Evolutionary conservation across 2,113 vertebrate genomes (phyloP).

Genomic region (Ranitomeya variabilis): DNA sequence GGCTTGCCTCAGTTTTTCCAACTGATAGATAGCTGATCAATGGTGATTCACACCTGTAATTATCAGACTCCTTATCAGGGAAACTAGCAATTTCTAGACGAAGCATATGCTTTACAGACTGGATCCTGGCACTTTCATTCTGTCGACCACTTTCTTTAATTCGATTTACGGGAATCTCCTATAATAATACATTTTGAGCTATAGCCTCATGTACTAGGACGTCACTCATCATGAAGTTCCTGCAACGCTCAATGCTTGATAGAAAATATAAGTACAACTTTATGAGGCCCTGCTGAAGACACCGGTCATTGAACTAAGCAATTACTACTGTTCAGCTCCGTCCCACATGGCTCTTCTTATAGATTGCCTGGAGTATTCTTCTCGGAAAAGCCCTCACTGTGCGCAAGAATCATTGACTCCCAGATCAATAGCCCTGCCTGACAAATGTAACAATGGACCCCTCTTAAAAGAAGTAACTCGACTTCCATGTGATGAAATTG

Average conservation of each 20-base stretch:
- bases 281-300: background rate
- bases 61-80: too few relatives aligned
- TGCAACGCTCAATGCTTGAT: background rate
- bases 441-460: slow-evolving; percentile 41
- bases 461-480: slow-evolving; percentile 22
- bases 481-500: slow-evolving; percentile 11
- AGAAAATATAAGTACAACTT: background rate
- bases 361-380: slow-evolving; percentile 52
- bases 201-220: background rate
- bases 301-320: slow-evolving; percentile 22
- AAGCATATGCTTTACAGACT: background rate
- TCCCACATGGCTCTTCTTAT: slow-evolving; percentile 44
- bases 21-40: too few relatives aligned
- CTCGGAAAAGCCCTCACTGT: slow-evolving; percentile 43
- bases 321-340: background rate
- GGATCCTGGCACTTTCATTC: background rate
- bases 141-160: background rate
- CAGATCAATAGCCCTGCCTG: slow-evolving; percentile 41
- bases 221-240: background rate
- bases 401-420: slow-evolving; percentile 42
- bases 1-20: too few relatives aligned
- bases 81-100: background rate
- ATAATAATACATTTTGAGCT: background rate
- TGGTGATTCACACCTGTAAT: background rate
- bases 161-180: background rate